These are phyloP conservation scores for Eclectus roratus DNA, from an alignment of 2,113 vertebrate genomes.

Conservation along the genomic window DNA sequence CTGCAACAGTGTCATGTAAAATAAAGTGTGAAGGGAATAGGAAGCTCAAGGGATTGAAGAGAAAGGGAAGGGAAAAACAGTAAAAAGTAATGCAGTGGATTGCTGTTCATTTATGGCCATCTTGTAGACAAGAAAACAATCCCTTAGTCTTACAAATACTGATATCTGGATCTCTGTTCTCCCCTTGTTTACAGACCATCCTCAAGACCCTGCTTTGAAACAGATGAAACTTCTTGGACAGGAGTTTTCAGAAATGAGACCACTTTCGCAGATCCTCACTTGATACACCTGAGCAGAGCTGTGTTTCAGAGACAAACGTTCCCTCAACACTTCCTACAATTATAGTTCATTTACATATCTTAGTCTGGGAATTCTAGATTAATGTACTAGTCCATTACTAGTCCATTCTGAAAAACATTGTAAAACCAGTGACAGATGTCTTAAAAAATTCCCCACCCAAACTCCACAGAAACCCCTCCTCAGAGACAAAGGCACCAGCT, in stretches of 20 bases:
- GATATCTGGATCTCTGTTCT: not conserved
- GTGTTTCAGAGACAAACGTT: not conserved
- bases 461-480: not conserved
- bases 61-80: not conserved
- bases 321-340: not conserved
- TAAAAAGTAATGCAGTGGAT: not conserved
- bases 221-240: not conserved
- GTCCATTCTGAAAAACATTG: not conserved
- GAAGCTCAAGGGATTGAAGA: fast-evolving
- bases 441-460: not conserved
- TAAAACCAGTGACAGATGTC: not conserved
- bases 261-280: not conserved
- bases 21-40: not conserved
- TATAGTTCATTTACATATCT: not conserved
- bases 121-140: not conserved
- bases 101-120: not conserved
- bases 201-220: not conserved
- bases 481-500: not conserved
- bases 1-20: fast-evolving
- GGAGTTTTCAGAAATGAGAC: not conserved
- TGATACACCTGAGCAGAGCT: not conserved
- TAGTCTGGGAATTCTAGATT: not conserved
- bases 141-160: not conserved
- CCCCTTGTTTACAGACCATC: not conserved
- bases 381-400: not conserved